These are phyloP conservation scores for Epinotia bilunana DNA, from an alignment of 2,888 invertebrate species.

Conservation along the genomic window DNA sequence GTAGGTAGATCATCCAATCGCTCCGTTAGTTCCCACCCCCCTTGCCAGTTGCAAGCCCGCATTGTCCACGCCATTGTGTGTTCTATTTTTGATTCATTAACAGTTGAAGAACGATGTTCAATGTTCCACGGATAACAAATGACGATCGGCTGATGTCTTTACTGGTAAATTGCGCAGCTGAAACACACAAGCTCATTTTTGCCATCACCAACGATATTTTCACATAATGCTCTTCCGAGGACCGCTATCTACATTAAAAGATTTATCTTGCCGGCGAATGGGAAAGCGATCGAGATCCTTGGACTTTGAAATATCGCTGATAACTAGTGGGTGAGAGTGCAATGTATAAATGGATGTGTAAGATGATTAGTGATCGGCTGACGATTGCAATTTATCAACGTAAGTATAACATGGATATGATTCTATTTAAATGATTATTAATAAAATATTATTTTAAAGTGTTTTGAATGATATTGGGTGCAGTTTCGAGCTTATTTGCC, in stretches of 20 bases:
- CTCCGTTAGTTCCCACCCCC: not conserved
- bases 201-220: constrained; percentile 64
- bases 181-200: constrained; percentile 68
- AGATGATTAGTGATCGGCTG: too few species aligned
- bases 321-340: too few species aligned
- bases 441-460: too few species aligned
- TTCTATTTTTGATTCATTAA: constrained; percentile 28
- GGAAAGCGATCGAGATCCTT: constrained; percentile 24
- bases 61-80: constrained; percentile 14
- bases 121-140: constrained; percentile 43
- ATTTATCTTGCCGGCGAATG: constrained; percentile 68
- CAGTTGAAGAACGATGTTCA: constrained; percentile 35
- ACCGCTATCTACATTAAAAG: constrained; percentile 64
- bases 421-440: too few species aligned
- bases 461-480: too few species aligned
- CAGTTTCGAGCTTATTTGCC: too few species aligned
- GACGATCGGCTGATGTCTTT: constrained; percentile 32
- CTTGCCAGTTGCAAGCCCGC: not conserved
- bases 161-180: constrained; percentile 50
- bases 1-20: not conserved
- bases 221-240: constrained; percentile 67
- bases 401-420: too few species aligned
- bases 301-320: constrained; percentile 33
- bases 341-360: too few species aligned
- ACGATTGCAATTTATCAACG: too few species aligned